Evolutionary conservation across 2,797 vertebrate genomes (phyloP).

Genomic region (Malacoraja senta): DNA sequence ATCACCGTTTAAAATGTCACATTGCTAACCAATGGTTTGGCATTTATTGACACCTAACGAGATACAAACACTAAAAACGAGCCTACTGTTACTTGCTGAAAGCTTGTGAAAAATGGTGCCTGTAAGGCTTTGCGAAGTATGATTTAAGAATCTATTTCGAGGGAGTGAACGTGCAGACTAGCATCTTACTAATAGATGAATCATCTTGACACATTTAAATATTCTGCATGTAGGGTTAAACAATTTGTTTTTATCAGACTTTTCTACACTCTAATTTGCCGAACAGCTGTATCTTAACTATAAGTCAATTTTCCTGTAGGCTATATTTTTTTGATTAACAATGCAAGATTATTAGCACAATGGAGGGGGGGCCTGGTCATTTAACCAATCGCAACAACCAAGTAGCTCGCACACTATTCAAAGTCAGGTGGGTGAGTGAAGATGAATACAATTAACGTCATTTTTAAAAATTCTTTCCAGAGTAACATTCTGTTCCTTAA

Average conservation of each 20-base stretch:
- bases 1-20: background rate
- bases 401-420: background rate
- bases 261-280: background rate
- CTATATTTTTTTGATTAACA: background rate
- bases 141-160: background rate
- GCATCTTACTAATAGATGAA: background rate
- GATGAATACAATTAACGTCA: background rate
- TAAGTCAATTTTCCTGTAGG: background rate
- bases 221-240: background rate
- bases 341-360: background rate
- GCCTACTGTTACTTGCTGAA: background rate
- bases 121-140: background rate
- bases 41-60: background rate
- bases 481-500: conserved; percentile 73
- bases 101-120: background rate
- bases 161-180: background rate
- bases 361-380: background rate
- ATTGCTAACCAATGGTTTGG: background rate
- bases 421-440: background rate
- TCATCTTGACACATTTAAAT: background rate
- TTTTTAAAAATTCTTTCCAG: conserved; percentile 50
- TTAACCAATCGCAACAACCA: background rate
- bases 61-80: background rate
- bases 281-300: background rate
- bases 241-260: background rate